A percentile compares a stretch with the other conserved stretches of the same genome.
These are phyloP conservation scores for Atherinosoma microstoma DNA, from an alignment of 2,797 vertebrate species.

Conservation along the genomic window DNA sequence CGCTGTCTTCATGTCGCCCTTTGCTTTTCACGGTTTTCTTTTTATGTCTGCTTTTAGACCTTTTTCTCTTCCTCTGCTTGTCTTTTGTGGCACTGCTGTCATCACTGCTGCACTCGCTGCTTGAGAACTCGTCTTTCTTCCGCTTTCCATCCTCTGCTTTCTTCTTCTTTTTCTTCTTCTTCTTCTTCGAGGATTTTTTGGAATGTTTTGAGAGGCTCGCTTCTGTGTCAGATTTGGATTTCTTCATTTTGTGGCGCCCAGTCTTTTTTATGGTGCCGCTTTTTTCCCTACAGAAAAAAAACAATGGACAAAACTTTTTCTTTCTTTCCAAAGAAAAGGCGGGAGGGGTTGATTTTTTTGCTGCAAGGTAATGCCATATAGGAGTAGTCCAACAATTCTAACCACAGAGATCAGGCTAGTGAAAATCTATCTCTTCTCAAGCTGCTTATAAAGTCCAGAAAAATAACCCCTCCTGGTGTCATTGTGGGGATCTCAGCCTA, in stretches of 20 bases:
- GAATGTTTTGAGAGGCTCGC: slow-evolving; percentile 84
- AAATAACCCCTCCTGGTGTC: background rate
- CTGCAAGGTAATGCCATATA: background rate
- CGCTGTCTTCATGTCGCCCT: slow-evolving; percentile 79
- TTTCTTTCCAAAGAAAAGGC: too few species aligned
- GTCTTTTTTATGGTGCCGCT: slow-evolving; percentile 67
- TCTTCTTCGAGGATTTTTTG: slow-evolving; percentile 91
- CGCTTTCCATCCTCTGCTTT: slow-evolving; percentile 86
- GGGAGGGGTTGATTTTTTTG: background rate
- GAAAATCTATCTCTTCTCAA: slow-evolving; percentile 4
- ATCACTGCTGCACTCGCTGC: slow-evolving; percentile 67
- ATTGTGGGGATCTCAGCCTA: background rate
- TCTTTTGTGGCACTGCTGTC: slow-evolving; percentile 51
- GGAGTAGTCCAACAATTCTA: background rate
- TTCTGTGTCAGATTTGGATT: slow-evolving; percentile 79
- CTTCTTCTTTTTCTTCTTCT: slow-evolving; percentile 94
- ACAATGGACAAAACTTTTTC: slow-evolving; percentile 1
- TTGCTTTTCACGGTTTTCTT: slow-evolving; percentile 75
- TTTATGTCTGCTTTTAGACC: slow-evolving; percentile 75
- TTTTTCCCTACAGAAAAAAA: slow-evolving; percentile 76
- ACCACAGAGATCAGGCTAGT: background rate
- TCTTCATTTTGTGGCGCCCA: slow-evolving; percentile 81
- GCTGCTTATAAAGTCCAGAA: background rate
- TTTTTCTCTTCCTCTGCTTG: slow-evolving; percentile 72
- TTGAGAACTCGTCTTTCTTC: slow-evolving; percentile 82